Percentiles rank a stretch among this genome's conserved stretches.
These are phyloP conservation scores for Cyrtodaria siliqua DNA, from an alignment of 2,888 invertebrate species.

Conservation along the genomic window DNA sequence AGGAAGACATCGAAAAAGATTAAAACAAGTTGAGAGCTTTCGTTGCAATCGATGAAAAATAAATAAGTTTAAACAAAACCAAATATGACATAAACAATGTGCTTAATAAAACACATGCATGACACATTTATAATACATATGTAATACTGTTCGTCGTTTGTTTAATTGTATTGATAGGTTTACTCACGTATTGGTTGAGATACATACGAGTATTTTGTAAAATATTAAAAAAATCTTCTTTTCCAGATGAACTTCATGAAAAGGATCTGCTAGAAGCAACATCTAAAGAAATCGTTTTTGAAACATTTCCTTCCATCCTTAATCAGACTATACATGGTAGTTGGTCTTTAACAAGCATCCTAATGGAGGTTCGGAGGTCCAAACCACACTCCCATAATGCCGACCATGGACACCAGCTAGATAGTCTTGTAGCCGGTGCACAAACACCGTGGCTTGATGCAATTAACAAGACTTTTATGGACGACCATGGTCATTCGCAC, in stretches of 20 bases:
- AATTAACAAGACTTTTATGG: slow-evolving; percentile 21
- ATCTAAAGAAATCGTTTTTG: slow-evolving; percentile 67
- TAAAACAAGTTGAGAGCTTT: too few relatives aligned
- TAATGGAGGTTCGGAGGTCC: slow-evolving; percentile 49
- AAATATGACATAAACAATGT: too few relatives aligned
- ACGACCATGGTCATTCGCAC: slow-evolving; percentile 37
- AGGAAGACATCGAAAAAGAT: too few relatives aligned
- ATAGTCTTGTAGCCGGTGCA: slow-evolving; percentile 35
- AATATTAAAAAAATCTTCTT: too few relatives aligned
- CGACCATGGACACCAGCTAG: slow-evolving; percentile 40
- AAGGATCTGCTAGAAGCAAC: slow-evolving; percentile 70
- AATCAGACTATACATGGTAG: slow-evolving; percentile 65
- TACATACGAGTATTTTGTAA: not conserved
- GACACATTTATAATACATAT: too few relatives aligned
- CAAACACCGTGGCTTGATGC: slow-evolving; percentile 23
- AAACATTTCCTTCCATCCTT: slow-evolving; percentile 66
- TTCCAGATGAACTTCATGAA: slow-evolving; percentile 76
- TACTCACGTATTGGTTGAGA: too few relatives aligned
- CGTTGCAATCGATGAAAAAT: too few relatives aligned
- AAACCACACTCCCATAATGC: slow-evolving; percentile 44
- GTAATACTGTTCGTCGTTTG: too few relatives aligned
- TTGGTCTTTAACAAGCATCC: slow-evolving; percentile 65
- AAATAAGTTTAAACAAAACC: too few relatives aligned
- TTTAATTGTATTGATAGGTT: too few relatives aligned
- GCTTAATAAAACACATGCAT: too few relatives aligned